Evolutionary conservation across 2,888 invertebrate species (phyloP).

Genomic region (Agrotis clavis): DNA sequence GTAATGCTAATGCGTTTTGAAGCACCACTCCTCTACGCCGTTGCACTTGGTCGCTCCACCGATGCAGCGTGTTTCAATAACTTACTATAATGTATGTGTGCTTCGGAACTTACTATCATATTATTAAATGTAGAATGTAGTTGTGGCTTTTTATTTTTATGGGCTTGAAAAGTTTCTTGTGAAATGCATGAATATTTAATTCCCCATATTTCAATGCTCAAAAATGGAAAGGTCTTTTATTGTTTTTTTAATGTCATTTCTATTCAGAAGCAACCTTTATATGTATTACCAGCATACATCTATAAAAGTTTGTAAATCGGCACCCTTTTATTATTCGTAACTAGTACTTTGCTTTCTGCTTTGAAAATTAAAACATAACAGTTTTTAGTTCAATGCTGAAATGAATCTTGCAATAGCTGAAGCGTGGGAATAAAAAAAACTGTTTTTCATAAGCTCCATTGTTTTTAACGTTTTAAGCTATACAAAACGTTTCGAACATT

Average conservation of each 20-base stretch:
- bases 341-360: background rate
- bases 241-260: constrained; percentile 8
- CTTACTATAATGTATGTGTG: constrained; percentile 58
- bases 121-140: constrained; percentile 29
- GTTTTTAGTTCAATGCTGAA: background rate
- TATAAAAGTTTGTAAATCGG: background rate
- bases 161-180: background rate
- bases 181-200: constrained; percentile 15
- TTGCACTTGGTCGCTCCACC: constrained; percentile 74
- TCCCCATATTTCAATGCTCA: background rate
- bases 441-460: background rate
- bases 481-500: background rate
- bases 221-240: constrained; percentile 11
- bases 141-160: constrained; percentile 12
- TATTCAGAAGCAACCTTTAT: constrained; percentile 7
- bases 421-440: constrained; percentile 5
- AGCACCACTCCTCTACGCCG: constrained; percentile 75
- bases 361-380: constrained; percentile 20
- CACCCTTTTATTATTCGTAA: constrained; percentile 3
- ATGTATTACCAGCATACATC: background rate
- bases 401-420: background rate
- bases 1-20: constrained; percentile 82
- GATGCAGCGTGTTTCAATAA: constrained; percentile 77
- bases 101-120: constrained; percentile 37
- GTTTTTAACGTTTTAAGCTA: background rate